Evolutionary conservation across 92 coral and sea anemone genomes (phyloP).

Genomic region (Palythoa grandiflora): DNA sequence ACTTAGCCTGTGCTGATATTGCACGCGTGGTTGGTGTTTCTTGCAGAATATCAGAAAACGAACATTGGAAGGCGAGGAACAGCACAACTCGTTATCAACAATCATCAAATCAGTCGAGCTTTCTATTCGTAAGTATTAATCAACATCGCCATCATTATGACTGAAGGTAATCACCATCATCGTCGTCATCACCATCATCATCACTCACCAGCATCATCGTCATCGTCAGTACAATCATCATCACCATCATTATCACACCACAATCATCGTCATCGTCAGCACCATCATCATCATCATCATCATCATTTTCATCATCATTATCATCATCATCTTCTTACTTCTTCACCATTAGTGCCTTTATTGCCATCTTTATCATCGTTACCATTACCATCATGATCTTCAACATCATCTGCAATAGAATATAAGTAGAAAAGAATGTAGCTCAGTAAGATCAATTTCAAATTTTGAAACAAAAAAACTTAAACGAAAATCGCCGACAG

Average conservation of each 20-base stretch:
- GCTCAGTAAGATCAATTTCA: no score
- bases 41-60: conserved; percentile 93
- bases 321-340: neutral
- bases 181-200: neutral
- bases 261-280: no score
- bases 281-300: no score
- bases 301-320: no score
- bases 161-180: neutral
- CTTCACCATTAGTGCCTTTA: no score
- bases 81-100: conserved; percentile 87
- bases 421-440: no score
- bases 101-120: conserved; percentile 97
- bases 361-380: neutral
- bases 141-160: neutral
- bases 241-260: neutral
- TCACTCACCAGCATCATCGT: neutral
- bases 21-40: neutral
- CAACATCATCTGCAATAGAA: neutral
- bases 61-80: conserved; percentile 92
- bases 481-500: no score
- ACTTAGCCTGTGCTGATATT: neutral
- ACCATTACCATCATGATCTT: neutral
- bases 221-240: neutral
- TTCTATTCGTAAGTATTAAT: conserved; percentile 83
- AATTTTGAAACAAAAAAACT: no score